Base-by-base conservation (phyloP, 2,113 vertebrate genomes). In the Fregetta grallaria region DNA sequence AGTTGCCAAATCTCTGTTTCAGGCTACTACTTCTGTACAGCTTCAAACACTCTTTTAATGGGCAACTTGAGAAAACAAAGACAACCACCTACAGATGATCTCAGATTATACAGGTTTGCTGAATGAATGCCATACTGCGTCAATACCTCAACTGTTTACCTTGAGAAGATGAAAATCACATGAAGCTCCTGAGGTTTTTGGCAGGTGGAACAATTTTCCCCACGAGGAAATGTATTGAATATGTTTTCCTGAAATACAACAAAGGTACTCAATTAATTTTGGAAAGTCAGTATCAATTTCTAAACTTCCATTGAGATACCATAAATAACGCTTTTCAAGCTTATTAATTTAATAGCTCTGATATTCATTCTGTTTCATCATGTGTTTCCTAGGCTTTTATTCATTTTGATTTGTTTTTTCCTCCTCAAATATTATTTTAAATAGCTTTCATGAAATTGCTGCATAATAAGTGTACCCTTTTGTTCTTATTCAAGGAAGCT, bases 371-470 rank as follows among this genome's bases (percentile, higher is more conserved):
- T 68, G 22, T 78, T 81, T 97, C 92, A 91, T 87, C 74, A 89
- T 94, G 94, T 96, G 79, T 84, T 97, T 97, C 50, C 90, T 38
- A 88, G 47, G 88, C 91, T 95, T 96, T 97, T 92, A 96, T 73
- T 96, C 55, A 85, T 80, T 97, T 95, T 97, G 83, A 96, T 97
- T 96, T 87, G 82, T 86, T 97, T 97, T 93, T 90, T 95, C 63
- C 92, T 95, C 71, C 88, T 92, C 34, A 95, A 95, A 93, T 88
- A 93, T 90, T 96, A 90, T 96, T 97, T 96, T 90, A 96, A 97
- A 88, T 91, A 55, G 44, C 52, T 92, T 92, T 94, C 91, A 87
- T 32, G 85, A 93, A 91, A 96, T 74, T 85, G 63, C 70, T 94
- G 50, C 82, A 96, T 92, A 93, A 68, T 93, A 61, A 84, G 67